phyloP scores from a whole-genome alignment of 1,140 invertebrate species.

The Hylaeus anthracinus region DNA sequence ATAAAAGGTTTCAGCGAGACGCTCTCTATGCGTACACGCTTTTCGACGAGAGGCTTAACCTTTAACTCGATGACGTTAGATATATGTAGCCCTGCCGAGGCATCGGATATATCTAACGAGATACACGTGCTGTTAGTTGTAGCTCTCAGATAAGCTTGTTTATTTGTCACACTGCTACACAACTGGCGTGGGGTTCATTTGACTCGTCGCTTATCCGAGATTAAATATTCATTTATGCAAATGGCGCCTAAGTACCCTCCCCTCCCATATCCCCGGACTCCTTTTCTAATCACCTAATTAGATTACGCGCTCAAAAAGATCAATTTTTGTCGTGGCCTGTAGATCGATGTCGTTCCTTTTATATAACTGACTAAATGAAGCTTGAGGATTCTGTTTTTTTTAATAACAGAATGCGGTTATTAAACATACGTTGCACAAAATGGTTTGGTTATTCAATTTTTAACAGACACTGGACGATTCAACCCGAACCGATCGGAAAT shows the following conservation, averaged over 20 bases:
- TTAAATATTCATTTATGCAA: constrained; percentile 29
- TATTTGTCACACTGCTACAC: constrained; percentile 26
- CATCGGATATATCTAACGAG: constrained; percentile 44
- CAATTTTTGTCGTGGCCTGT: too few relatives aligned
- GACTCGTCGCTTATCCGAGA: constrained; percentile 8
- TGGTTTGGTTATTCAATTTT: too few relatives aligned
- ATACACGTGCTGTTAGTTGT: constrained; percentile 45
- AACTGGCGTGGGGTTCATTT: constrained; percentile 9
- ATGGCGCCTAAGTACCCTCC: neutral
- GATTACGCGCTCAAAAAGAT: too few relatives aligned
- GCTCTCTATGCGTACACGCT: neutral
- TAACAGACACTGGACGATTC: too few relatives aligned
- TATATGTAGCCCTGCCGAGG: constrained; percentile 3
- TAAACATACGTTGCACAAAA: too few relatives aligned
- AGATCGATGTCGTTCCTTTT: too few relatives aligned
- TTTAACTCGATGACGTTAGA: constrained; percentile 39
- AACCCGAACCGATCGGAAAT: too few relatives aligned
- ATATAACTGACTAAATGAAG: too few relatives aligned
- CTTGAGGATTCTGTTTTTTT: too few relatives aligned
- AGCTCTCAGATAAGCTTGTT: constrained; percentile 45
- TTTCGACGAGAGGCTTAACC: constrained; percentile 29
- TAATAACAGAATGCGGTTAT: too few relatives aligned
- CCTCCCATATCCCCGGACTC: neutral
- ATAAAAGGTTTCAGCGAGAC: constrained; percentile 27
- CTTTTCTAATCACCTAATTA: constrained; percentile 9